Base-by-base conservation (phyloP, 2,113 vertebrate genomes). In the Paramisgurnus dabryanus region DNA sequence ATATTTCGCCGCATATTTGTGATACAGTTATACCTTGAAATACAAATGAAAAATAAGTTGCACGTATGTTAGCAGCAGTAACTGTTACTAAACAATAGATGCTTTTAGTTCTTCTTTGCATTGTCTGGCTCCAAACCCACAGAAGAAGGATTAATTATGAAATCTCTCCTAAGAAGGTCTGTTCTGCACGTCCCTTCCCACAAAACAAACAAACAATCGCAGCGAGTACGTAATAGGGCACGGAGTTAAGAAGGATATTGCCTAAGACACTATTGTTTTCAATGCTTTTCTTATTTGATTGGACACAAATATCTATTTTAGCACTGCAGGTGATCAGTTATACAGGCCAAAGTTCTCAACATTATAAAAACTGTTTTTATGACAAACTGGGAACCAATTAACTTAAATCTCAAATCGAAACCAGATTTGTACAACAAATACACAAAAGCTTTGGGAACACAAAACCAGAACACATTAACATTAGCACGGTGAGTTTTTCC, bases 141-240 rank as follows among this genome's bases (percentile, higher is more conserved):
- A 64, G 84, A 86, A 88, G 88, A 88, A 84, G 83, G 91, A 89
- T 83, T 86, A 85, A 79, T 69, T 47, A 53, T 55, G 75, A 81
- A 90, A 87, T 77, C 81, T 79, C 41, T 79, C n/a, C 84, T 53
- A 82, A 87, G 88, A 89, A 84, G 4, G 67, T 22, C 67, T 49
- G 80, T 79, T 50, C 39, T 9, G 4, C 18, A 12, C 12, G 9
- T 55, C 78, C 69, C 63, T 41, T 27, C 74, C 69, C 45, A 39
- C 41, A 41, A 82, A 60, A 49, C 45, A 68, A 76, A n/a, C 69
- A 71, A 78, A 80, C 49, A 78, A 12, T 60, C 7, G 15, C 40
- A 34, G 73, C 18, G 57, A 43, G 57, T 77, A 67, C 45, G 43
- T 68, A 67, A 74, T 10, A 67, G 12, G 43, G 43, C 57, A 10